These are phyloP conservation scores for Steinernema khuongi DNA, from an alignment of 1,140 invertebrate genomes.

Conservation along the genomic window DNA sequence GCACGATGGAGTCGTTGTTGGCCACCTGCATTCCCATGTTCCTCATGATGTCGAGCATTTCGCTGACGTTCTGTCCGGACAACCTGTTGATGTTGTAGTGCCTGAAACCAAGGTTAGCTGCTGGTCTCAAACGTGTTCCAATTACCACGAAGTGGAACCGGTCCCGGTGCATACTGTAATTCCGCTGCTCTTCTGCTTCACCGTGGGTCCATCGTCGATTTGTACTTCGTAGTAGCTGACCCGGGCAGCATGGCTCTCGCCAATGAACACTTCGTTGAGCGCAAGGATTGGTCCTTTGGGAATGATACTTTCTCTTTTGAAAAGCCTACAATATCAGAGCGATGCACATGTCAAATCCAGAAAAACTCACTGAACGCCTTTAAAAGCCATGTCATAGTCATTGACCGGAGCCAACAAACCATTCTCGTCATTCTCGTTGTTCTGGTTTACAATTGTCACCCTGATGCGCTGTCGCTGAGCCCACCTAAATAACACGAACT, in stretches of 20 bases:
- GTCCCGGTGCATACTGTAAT: constrained; percentile 91
- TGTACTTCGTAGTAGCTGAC: constrained; percentile 82
- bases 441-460: background rate
- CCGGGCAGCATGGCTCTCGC: constrained; percentile 84
- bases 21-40: constrained; percentile 57
- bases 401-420: constrained; percentile 23
- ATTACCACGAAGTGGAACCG: constrained; percentile 93
- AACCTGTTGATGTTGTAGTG: constrained; percentile 84
- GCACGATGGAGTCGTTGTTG: constrained; percentile 78
- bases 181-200: constrained; percentile 89
- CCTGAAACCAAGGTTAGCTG: constrained; percentile 21
- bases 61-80: constrained; percentile 70
- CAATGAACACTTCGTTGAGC: constrained; percentile 88
- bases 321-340: constrained; percentile 39
- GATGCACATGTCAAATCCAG: constrained; percentile 33
- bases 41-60: constrained; percentile 67
- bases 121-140: constrained; percentile 18
- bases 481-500: constrained; percentile 69
- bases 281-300: constrained; percentile 63
- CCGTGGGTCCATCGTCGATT: constrained; percentile 68
- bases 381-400: background rate
- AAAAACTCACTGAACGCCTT: constrained; percentile 12
- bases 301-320: constrained; percentile 15
- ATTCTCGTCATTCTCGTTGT: constrained; percentile 21
- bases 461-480: constrained; percentile 4